Conservation (phyloP, 1,140 invertebrate genomes). For the Pissodes strobi region DNA sequence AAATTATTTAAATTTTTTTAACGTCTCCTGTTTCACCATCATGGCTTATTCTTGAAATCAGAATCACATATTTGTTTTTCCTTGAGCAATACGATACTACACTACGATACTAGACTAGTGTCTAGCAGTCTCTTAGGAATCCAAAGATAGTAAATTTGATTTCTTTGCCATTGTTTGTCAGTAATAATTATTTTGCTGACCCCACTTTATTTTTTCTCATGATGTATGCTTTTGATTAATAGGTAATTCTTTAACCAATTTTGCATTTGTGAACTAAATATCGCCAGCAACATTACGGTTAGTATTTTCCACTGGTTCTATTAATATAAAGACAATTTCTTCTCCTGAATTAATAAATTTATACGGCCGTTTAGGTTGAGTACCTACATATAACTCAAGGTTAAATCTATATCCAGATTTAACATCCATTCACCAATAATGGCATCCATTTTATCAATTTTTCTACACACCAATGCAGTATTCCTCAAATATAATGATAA, state of each 20-base stretch:
- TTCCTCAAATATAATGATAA: too few species aligned
- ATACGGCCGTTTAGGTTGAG: conserved; percentile 46
- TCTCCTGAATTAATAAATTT: conserved; percentile 19
- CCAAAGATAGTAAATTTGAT: conserved; percentile 33
- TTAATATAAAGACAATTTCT: conserved; percentile 28
- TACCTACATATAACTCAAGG: conserved; percentile 52
- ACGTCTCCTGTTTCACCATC: conserved; percentile 12
- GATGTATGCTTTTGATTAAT: conserved; percentile 26
- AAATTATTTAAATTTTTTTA: conserved; percentile 52
- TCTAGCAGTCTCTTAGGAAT: conserved; percentile 35
- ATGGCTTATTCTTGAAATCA: too few species aligned
- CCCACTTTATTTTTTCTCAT: conserved; percentile 50
- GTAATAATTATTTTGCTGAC: conserved; percentile 51
- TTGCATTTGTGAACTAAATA: conserved; percentile 35
- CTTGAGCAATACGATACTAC: conserved; percentile 46
- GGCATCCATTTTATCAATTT: conserved; percentile 50
- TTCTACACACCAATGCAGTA: neutral
- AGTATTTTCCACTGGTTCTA: conserved; percentile 19
- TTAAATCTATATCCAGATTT: conserved; percentile 45
- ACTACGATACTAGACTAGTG: too few species aligned
- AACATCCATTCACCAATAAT: conserved; percentile 48
- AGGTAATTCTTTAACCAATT: conserved; percentile 17
- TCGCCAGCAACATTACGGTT: conserved; percentile 33
- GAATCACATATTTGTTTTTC: conserved; percentile 41
- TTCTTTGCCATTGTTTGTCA: conserved; percentile 24